These are phyloP conservation scores for Stenurella melanura DNA, from an alignment of 2,888 invertebrate genomes.

Conservation along the genomic window DNA sequence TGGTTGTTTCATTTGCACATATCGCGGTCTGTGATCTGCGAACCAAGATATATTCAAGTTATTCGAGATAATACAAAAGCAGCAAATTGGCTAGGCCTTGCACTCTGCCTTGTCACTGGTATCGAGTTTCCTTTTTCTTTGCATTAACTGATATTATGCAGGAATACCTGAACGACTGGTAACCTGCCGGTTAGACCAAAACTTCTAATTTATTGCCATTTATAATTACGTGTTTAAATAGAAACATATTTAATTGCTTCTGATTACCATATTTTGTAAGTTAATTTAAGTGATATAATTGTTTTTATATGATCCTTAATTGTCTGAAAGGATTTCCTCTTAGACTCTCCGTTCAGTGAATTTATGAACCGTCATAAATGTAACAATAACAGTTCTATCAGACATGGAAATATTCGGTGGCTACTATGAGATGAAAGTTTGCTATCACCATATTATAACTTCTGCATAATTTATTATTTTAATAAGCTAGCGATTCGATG, in stretches of 20 bases:
- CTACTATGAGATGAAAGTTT: no score
- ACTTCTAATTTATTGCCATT: neutral
- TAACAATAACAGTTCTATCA: neutral
- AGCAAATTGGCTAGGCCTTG: slow-evolving; percentile 62
- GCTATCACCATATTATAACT: no score
- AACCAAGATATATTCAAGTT: slow-evolving; percentile 62
- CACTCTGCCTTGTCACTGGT: slow-evolving; percentile 49
- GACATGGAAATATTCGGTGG: no score
- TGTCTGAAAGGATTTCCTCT: neutral
- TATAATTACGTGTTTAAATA: neutral
- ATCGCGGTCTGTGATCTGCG: slow-evolving; percentile 62
- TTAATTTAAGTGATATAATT: neutral
- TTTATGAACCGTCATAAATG: neutral
- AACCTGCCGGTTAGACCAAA: neutral
- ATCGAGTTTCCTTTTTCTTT: slow-evolving; percentile 27
- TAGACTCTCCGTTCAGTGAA: neutral
- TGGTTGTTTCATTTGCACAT: slow-evolving; percentile 60
- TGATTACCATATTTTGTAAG: neutral
- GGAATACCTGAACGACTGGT: neutral
- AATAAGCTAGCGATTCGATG: no score
- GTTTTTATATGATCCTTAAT: neutral
- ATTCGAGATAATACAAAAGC: slow-evolving; percentile 61
- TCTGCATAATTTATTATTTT: no score
- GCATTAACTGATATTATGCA: slow-evolving; percentile 29
- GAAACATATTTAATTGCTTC: neutral